Evolutionary conservation across 2,113 vertebrate species (phyloP).

Genomic region (Rhipidura dahli): DNA sequence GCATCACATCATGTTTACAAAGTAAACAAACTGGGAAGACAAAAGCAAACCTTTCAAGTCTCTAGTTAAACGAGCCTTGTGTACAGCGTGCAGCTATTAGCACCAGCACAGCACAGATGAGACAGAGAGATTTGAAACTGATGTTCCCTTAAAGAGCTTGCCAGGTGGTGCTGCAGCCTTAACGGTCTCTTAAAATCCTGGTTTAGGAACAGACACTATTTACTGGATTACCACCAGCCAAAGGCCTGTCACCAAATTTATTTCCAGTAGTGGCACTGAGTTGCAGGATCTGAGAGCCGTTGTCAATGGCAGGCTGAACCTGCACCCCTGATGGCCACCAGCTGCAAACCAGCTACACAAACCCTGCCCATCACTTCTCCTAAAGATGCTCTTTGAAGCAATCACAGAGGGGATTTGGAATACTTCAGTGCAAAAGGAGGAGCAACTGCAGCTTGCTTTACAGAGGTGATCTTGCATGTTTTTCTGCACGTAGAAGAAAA

Average conservation of each 20-base stretch:
- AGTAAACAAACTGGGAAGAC: conserved; percentile 17
- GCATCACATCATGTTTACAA: background rate
- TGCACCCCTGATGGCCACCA: background rate
- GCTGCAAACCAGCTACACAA: background rate
- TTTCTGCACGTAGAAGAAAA: background rate
- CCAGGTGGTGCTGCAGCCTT: background rate
- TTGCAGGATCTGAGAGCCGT: background rate
- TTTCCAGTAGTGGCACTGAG: accelerated
- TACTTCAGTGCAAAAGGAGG: background rate
- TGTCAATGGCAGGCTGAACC: background rate
- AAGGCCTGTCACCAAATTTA: background rate
- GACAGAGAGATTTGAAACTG: background rate
- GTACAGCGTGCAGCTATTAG: background rate
- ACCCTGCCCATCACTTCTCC: background rate
- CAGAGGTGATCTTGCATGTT: background rate
- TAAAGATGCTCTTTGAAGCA: background rate
- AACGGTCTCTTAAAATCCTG: background rate
- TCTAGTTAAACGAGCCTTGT: background rate
- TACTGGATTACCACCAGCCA: background rate
- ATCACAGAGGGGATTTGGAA: background rate
- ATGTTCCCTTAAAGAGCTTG: background rate
- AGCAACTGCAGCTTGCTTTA: background rate
- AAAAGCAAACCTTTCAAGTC: conserved; percentile 15
- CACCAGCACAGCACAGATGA: background rate
- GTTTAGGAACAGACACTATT: background rate